Conservation (phyloP, 2,113 vertebrate genomes). For the Naja naja region DNA sequence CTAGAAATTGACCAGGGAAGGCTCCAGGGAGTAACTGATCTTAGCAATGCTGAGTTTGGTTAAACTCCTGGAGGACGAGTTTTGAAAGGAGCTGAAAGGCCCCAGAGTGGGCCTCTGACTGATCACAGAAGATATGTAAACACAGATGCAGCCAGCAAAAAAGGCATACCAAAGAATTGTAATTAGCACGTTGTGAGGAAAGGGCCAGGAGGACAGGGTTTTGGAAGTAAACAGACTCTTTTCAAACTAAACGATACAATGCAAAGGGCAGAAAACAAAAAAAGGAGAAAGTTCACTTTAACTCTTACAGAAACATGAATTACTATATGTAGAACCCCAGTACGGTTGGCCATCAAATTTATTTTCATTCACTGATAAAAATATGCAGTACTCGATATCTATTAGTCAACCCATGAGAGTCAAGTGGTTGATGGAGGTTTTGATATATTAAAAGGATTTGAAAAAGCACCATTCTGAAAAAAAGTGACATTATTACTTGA, state of each 20-base stretch:
- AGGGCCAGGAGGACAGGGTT: neutral
- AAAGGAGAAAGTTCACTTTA: slow-evolving; percentile 25
- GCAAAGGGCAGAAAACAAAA: neutral
- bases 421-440: neutral
- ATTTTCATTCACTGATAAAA: neutral
- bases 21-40: slow-evolving; percentile 62
- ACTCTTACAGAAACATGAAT: neutral
- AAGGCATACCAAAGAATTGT: slow-evolving; percentile 25
- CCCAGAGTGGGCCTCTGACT: slow-evolving; percentile 48
- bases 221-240: slow-evolving; percentile 46
- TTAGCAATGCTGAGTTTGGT: slow-evolving; percentile 57
- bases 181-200: slow-evolving; percentile 36
- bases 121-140: slow-evolving; percentile 57
- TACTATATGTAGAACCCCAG: neutral
- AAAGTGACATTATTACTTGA: neutral
- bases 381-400: slow-evolving; percentile 10
- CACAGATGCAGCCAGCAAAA: slow-evolving; percentile 61
- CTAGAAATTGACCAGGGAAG: slow-evolving; percentile 59
- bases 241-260: neutral
- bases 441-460: slow-evolving; percentile 37
- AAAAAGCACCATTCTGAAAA: slow-evolving; percentile 7
- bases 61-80: slow-evolving; percentile 50
- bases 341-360: neutral
- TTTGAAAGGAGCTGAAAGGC: slow-evolving; percentile 67
- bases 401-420: neutral